Conservation (phyloP, 2,797 vertebrate genomes). For the Poecile montanus region DNA sequence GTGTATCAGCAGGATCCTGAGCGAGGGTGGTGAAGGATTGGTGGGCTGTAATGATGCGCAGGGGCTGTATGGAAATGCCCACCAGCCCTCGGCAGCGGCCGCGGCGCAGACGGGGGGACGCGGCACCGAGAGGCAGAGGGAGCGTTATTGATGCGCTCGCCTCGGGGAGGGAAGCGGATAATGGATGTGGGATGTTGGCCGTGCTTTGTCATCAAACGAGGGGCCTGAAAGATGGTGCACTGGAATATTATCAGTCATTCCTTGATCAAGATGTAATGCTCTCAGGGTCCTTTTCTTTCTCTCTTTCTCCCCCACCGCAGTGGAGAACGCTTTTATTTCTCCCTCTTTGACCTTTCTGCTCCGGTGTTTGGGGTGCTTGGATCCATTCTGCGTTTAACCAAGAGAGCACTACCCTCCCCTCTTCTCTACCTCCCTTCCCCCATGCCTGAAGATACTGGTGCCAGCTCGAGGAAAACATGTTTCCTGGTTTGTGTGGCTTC, state of each 20-base stretch:
- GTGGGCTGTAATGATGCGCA: constrained; percentile 77
- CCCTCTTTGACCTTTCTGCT: constrained; percentile 43
- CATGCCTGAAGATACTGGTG: neutral
- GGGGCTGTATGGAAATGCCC: constrained; percentile 77
- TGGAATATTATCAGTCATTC: constrained; percentile 96
- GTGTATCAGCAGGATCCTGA: constrained; percentile 40
- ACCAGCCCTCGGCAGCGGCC: constrained; percentile 80
- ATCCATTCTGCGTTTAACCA: neutral
- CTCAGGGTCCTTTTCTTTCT: constrained; percentile 53
- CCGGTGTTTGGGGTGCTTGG: fast-evolving
- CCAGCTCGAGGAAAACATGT: neutral
- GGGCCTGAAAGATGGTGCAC: constrained; percentile 93
- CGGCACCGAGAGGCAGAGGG: constrained; percentile 68
- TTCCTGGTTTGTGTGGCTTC: neutral
- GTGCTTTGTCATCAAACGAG: constrained; percentile 95
- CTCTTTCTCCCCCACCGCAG: constrained; percentile 28
- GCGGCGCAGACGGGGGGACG: constrained; percentile 53
- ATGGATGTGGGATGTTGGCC: constrained; percentile 84
- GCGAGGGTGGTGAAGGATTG: constrained; percentile 75
- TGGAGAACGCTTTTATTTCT: constrained; percentile 30
- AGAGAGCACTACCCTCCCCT: fast-evolving
- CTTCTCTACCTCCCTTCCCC: neutral
- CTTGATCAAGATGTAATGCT: constrained; percentile 98
- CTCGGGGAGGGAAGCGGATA: constrained; percentile 88
- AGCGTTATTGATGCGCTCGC: constrained; percentile 96